Evolutionary conservation across 2,888 invertebrate genomes (phyloP), one percentile per base, ranked within the genome.

Genomic region (Meandrusa payeni): DNA sequence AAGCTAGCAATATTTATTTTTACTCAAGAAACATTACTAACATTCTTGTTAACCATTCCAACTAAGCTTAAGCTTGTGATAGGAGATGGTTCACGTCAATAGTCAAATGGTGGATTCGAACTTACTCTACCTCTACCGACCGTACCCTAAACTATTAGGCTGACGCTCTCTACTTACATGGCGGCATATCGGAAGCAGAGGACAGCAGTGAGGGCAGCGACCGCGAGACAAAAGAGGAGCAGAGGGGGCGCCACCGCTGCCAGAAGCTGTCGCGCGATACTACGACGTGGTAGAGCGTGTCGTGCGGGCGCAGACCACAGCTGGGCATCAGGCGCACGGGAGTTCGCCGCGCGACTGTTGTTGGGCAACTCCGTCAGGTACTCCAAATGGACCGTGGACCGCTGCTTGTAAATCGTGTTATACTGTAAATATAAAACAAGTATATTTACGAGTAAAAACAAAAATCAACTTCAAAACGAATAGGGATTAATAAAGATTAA

Each of bases 111-210:
- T n/a, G n/a, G n/a, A n/a, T n/a, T n/a, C n/a, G n/a, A n/a, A n/a
- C n/a, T n/a, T n/a, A n/a, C n/a, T n/a, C n/a, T n/a, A n/a, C n/a
- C n/a, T n/a, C n/a, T n/a, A n/a, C n/a, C n/a, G n/a, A n/a, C n/a
- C n/a, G n/a, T n/a, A n/a, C n/a, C n/a, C n/a, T n/a, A n/a, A n/a
- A n/a, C n/a, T n/a, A n/a, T n/a, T n/a, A n/a, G n/a, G n/a, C n/a
- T n/a, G n/a, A n/a, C n/a, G n/a, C n/a, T n/a, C n/a, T n/a, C n/a
- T 61, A 92, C 94, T 94, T 75, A 95, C 94, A 93, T 87, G 64
- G 93, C 91, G 51, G 93, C 93, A 59, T 94, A 92, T 54, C 94
- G 92, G 53, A 94, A 91, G 70, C 95, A 95, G 5, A 95, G 80
- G 0, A 93, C 91, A 1, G 93, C 90, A 0, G 94, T 93, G 1